Percentiles rank a stretch among this genome's conserved stretches.
phyloP scores from a whole-genome alignment of 2,797 vertebrate species.

The Anabacerthia variegaticeps region DNA sequence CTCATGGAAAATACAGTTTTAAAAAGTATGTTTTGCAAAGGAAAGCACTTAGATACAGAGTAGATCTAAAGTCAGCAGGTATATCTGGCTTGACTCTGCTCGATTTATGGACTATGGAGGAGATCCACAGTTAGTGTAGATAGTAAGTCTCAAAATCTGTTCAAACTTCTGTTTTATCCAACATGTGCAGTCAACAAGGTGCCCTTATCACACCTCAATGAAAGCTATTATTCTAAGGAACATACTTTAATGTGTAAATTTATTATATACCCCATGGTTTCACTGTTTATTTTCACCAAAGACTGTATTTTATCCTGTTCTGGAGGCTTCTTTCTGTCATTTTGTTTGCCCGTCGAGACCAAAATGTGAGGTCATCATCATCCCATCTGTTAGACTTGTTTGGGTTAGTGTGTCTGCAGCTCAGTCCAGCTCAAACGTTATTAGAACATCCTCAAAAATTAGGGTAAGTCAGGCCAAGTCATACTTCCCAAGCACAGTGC shows the following conservation, averaged over 20 bases:
- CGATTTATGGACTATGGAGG: neutral
- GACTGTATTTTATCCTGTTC: neutral
- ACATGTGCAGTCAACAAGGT: neutral
- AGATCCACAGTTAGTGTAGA: neutral
- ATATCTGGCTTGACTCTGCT: neutral
- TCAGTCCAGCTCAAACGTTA: neutral
- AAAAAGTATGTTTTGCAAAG: neutral
- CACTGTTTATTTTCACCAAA: neutral
- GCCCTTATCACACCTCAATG: neutral
- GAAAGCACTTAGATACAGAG: neutral
- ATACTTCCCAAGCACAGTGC: neutral
- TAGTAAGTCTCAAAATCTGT: neutral
- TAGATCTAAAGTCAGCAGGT: neutral
- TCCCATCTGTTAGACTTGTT: conserved; percentile 9
- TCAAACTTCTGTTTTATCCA: neutral
- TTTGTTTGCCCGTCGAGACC: conserved; percentile 34
- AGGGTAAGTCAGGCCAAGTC: neutral
- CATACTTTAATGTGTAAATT: neutral
- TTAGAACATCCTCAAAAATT: neutral
- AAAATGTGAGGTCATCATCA: conserved; percentile 14
- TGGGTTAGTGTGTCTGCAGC: neutral
- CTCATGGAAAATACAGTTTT: neutral
- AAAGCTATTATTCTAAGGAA: neutral
- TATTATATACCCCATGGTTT: neutral
- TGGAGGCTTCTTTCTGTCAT: neutral